Percentiles rank a stretch among this genome's conserved stretches.
phyloP scores from a whole-genome alignment of 2,797 vertebrate genomes.

The Xiphorhynchus erythropygius region DNA sequence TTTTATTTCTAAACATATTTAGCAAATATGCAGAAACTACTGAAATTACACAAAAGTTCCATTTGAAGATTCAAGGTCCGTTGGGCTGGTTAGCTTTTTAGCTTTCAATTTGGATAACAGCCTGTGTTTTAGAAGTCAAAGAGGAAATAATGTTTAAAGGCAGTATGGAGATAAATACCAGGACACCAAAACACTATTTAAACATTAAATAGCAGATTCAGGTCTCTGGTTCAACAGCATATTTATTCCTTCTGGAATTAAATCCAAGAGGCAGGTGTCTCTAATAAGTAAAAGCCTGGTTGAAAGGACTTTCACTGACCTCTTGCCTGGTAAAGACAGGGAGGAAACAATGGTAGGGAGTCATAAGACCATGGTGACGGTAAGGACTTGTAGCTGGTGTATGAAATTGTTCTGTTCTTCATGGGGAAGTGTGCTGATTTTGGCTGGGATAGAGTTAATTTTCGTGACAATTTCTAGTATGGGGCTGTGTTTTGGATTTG shows the following conservation, averaged over 20 bases:
- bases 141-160: not conserved
- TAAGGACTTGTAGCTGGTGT: not conserved
- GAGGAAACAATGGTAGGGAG: not conserved
- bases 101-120: not conserved
- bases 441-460: not conserved
- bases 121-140: not conserved
- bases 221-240: not conserved
- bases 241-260: not conserved
- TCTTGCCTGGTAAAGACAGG: not conserved
- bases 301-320: not conserved
- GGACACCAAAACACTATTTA: not conserved
- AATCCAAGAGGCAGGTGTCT: not conserved
- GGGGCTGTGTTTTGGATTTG: not conserved
- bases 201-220: not conserved
- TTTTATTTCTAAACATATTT: not conserved
- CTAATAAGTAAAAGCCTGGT: not conserved
- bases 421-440: not conserved
- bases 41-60: not conserved
- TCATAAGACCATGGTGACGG: not conserved
- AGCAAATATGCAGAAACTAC: not conserved
- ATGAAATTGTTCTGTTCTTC: not conserved
- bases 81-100: not conserved
- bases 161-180: not conserved
- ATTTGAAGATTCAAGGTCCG: not conserved
- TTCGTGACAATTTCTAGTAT: not conserved